Percentiles rank a stretch among this genome's conserved stretches.
Evolutionary conservation across 2,888 invertebrate species (phyloP).

Genomic region (Aleiodes leptofemur): DNA sequence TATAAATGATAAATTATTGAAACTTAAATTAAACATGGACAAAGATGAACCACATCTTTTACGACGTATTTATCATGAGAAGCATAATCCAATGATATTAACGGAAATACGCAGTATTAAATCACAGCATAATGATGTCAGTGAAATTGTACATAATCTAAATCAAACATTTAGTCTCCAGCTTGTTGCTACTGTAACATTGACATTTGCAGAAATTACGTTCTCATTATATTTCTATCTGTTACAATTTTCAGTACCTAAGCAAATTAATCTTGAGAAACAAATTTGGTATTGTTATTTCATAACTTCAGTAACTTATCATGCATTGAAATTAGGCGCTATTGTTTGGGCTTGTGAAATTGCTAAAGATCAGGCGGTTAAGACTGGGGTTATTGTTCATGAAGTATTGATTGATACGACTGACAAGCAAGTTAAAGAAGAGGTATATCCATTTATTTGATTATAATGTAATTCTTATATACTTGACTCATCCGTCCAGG

Average conservation of each 20-base stretch:
- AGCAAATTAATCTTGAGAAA: conserved; percentile 56
- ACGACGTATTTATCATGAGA: conserved; percentile 64
- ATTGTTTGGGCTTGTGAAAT: conserved; percentile 63
- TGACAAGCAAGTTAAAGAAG: conserved; percentile 60
- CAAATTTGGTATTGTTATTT: conserved; percentile 65
- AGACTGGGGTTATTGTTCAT: conserved; percentile 61
- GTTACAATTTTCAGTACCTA: conserved; percentile 51
- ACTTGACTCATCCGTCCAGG: too few species aligned
- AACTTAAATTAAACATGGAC: conserved; percentile 54
- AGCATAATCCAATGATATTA: conserved; percentile 61
- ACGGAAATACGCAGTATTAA: conserved; percentile 60
- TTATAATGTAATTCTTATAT: too few species aligned
- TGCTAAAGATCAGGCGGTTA: conserved; percentile 60
- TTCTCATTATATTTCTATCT: conserved; percentile 66
- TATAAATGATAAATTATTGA: conserved; percentile 58
- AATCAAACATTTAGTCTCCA: conserved; percentile 62
- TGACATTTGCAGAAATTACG: conserved; percentile 63
- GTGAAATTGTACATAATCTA: conserved; percentile 57
- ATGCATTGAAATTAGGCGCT: conserved; percentile 58
- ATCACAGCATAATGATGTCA: conserved; percentile 62
- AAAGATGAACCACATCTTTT: conserved; percentile 65
- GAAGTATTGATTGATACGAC: conserved; percentile 58
- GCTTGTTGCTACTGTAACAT: conserved; percentile 56
- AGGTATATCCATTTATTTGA: conserved; percentile 54
- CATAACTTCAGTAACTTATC: conserved; percentile 62